Conservation (phyloP, 1,140 invertebrate genomes). For the Acromyrmex echinatior region DNA sequence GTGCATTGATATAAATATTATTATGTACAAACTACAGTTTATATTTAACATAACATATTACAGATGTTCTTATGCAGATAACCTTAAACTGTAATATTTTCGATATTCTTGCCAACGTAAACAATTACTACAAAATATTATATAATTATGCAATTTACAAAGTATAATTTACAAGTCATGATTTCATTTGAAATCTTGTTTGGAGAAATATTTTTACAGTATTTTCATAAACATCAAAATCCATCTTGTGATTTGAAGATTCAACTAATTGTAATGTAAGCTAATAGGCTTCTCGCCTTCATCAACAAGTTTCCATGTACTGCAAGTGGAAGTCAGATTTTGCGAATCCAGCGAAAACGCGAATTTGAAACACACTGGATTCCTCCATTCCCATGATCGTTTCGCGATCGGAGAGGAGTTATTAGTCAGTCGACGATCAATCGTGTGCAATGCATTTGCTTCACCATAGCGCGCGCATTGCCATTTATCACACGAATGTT, state of each 20-base stretch:
- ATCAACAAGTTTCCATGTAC: neutral
- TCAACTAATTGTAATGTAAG: too few species aligned
- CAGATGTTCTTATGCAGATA: too few species aligned
- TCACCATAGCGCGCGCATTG: constrained; percentile 61
- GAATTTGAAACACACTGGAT: neutral
- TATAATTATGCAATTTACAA: neutral
- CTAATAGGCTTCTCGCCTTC: neutral
- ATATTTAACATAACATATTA: too few species aligned
- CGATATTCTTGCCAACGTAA: neutral
- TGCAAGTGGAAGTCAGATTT: neutral
- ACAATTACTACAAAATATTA: neutral
- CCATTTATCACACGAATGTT: constrained; percentile 76
- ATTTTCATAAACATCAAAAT: neutral
- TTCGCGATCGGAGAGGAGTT: constrained; percentile 56
- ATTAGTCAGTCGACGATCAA: constrained; percentile 62
- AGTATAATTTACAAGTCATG: neutral
- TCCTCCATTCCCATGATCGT: constrained; percentile 67
- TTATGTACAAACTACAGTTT: too few species aligned
- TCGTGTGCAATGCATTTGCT: constrained; percentile 70
- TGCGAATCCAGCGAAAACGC: constrained; percentile 48
- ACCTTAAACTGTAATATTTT: neutral
- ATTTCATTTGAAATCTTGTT: neutral
- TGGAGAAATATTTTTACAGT: neutral
- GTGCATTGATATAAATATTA: too few species aligned
- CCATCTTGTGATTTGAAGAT: neutral